These are phyloP conservation scores for Micropterix aruncella DNA, from an alignment of 2,888 invertebrate species.

Conservation along the genomic window DNA sequence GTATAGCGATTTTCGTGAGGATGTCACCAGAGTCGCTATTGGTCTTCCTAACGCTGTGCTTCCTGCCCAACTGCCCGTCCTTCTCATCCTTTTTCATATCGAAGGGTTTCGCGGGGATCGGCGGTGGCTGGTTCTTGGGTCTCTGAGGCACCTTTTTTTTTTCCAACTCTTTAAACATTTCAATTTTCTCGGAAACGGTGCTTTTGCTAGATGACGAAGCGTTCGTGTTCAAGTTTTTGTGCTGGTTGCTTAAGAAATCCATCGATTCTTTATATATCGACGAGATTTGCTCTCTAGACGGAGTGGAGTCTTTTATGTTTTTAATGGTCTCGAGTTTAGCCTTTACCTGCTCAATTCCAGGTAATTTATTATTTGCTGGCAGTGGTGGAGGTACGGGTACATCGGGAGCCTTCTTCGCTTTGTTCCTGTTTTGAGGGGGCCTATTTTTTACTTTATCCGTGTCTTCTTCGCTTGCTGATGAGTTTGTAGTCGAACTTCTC, in stretches of 20 bases:
- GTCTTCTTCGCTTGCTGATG: slow-evolving; percentile 46
- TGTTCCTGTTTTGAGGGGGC: slow-evolving; percentile 39
- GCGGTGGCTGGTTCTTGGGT: slow-evolving; percentile 34
- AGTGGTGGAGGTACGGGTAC: slow-evolving; percentile 25
- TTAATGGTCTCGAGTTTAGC: slow-evolving; percentile 39
- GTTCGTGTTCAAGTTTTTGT: slow-evolving; percentile 17
- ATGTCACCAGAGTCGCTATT: slow-evolving; percentile 58
- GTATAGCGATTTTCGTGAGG: slow-evolving; percentile 74
- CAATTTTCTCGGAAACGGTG: slow-evolving; percentile 38
- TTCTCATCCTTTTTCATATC: slow-evolving; percentile 19
- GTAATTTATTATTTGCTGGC: slow-evolving; percentile 28
- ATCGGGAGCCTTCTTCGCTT: slow-evolving; percentile 39
- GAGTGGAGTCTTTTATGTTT: slow-evolving; percentile 18
- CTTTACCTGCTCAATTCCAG: slow-evolving; percentile 40
- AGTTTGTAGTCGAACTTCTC: slow-evolving; percentile 44
- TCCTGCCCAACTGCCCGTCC: slow-evolving; percentile 27
- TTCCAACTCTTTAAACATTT: slow-evolving; percentile 33
- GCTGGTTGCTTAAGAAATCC: slow-evolving; percentile 21
- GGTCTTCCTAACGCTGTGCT: slow-evolving; percentile 33
- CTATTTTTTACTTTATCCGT: slow-evolving; percentile 42
- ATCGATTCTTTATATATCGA: slow-evolving; percentile 30
- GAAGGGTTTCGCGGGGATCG: slow-evolving; percentile 27
- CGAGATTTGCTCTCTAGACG: slow-evolving; percentile 25
- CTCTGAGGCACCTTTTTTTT: slow-evolving; percentile 31
- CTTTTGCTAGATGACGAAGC: slow-evolving; percentile 32